Conservation (phyloP, 2,797 vertebrate genomes). For the Columba guinea region DNA sequence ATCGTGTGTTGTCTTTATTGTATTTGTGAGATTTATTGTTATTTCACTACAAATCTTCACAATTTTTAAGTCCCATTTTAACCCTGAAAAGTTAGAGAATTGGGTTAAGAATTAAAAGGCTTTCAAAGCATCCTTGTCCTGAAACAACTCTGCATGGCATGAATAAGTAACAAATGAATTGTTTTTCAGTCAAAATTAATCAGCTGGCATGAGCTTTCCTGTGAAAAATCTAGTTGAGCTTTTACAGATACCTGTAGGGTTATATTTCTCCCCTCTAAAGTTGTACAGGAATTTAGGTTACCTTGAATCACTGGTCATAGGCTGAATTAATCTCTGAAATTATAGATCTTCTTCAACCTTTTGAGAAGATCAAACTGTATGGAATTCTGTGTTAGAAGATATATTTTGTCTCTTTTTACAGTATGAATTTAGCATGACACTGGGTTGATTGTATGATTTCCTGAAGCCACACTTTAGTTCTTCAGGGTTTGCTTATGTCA, state of each 20-base stretch:
- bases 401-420: not conserved
- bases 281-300: not conserved
- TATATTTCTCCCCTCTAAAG: not conserved
- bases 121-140: conserved; percentile 46
- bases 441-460: not conserved
- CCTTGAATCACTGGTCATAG: not conserved
- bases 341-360: not conserved
- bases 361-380: not conserved
- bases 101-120: conserved; percentile 20
- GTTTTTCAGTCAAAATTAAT: conserved; percentile 33
- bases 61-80: not conserved
- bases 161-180: conserved; percentile 47
- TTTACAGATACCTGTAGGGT: not conserved
- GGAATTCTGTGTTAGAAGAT: not conserved
- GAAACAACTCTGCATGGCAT: conserved; percentile 29
- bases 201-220: not conserved
- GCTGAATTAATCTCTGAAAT: not conserved
- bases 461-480: not conserved
- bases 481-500: not conserved
- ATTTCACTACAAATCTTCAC: not conserved
- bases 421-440: not conserved
- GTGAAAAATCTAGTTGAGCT: not conserved
- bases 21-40: not conserved
- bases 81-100: not conserved
- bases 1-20: not conserved